Percentiles rank a stretch among this genome's conserved stretches.
Conservation (phyloP, 2,888 invertebrate genomes). For the Poecilobothrus nobilitatus region DNA sequence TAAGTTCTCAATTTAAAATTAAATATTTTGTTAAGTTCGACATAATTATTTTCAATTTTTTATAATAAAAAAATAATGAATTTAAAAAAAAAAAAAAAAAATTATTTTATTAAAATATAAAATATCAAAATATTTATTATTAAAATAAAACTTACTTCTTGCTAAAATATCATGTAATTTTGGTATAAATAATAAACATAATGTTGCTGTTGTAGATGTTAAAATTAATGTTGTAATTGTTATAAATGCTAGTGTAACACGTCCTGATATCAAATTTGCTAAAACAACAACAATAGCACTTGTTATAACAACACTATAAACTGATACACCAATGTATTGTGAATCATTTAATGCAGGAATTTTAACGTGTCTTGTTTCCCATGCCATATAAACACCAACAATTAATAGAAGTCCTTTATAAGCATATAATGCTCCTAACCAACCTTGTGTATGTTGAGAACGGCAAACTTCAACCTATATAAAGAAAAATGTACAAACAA, state of each 20-base stretch:
- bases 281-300: constrained; percentile 79
- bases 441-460: constrained; percentile 77
- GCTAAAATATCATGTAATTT: constrained; percentile 68
- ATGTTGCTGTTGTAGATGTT: constrained; percentile 75
- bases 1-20: too few relatives aligned
- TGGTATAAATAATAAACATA: constrained; percentile 78
- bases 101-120: too few relatives aligned
- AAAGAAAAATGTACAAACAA: not conserved
- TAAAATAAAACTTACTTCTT: constrained; percentile 47
- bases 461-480: constrained; percentile 78
- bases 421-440: constrained; percentile 82
- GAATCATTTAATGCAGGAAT: constrained; percentile 88
- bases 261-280: constrained; percentile 78
- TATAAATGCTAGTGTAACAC: constrained; percentile 70
- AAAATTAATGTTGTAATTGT: constrained; percentile 76
- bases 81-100: too few relatives aligned
- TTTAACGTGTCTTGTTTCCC: constrained; percentile 89
- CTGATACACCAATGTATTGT: constrained; percentile 86
- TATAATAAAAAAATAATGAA: too few relatives aligned
- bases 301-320: constrained; percentile 83
- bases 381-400: constrained; percentile 91
- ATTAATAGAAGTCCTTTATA: constrained; percentile 82
- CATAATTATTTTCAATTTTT: too few relatives aligned
- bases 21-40: too few relatives aligned
- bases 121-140: too few relatives aligned